phyloP scores from a whole-genome alignment of 2,797 vertebrate genomes.

The Forpus xanthops region DNA sequence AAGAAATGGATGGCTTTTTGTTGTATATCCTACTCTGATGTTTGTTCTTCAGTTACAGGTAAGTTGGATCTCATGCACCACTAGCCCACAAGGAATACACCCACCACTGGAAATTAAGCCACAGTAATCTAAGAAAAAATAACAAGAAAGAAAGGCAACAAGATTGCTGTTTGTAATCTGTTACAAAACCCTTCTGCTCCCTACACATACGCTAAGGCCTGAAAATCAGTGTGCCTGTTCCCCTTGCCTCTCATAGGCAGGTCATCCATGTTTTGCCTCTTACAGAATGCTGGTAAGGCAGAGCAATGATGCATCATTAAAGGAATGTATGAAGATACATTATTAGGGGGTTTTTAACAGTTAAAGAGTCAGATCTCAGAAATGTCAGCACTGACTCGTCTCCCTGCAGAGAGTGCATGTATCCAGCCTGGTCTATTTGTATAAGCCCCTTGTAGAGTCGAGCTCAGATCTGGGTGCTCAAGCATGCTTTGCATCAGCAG shows the following conservation, averaged over 20 bases:
- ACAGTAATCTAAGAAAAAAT: neutral
- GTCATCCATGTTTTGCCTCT: neutral
- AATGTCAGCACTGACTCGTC: neutral
- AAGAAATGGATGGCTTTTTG: neutral
- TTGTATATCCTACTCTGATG: neutral
- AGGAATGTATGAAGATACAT: neutral
- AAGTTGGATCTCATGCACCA: neutral
- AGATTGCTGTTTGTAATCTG: neutral
- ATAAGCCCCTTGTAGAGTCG: accelerated
- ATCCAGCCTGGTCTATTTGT: neutral
- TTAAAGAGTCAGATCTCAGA: neutral
- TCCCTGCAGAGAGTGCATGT: neutral
- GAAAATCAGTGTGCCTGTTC: neutral
- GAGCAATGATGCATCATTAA: accelerated
- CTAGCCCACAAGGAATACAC: neutral
- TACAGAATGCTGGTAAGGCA: neutral
- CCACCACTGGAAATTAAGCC: neutral
- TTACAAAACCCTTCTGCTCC: neutral
- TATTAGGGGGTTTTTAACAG: neutral
- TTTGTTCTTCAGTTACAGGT: neutral
- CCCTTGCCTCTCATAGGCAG: neutral
- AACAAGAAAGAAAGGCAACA: neutral
- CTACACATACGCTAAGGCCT: accelerated
- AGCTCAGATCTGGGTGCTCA: neutral
- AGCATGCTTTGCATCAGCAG: neutral